Evolutionary conservation across 2,797 vertebrate genomes (phyloP).

Genomic region (Danio jaintianensis): DNA sequence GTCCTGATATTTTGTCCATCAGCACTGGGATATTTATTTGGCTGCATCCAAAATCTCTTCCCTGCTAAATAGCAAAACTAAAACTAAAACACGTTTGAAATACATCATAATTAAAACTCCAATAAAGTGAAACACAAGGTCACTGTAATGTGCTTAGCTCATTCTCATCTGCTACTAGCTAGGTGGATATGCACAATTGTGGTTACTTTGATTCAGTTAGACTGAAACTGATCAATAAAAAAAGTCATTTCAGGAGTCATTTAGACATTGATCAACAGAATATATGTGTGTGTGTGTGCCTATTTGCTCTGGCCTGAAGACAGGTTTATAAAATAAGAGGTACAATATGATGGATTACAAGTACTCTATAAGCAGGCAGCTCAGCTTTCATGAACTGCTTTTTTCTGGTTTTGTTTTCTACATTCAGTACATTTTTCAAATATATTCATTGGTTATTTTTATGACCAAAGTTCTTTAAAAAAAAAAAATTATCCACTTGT

Average conservation of each 20-base stretch:
- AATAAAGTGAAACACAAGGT: background rate
- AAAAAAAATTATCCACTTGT: too few species aligned
- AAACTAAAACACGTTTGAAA: too few species aligned
- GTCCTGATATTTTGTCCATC: too few species aligned
- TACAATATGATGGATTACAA: background rate
- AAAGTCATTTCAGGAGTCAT: slow-evolving; percentile 39
- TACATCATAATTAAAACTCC: slow-evolving; percentile 35
- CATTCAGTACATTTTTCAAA: background rate
- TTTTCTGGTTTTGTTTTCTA: background rate
- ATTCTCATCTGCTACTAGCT: slow-evolving; percentile 8
- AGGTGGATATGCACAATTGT: slow-evolving; percentile 25
- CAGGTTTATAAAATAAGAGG: slow-evolving; percentile 19
- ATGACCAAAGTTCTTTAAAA: too few species aligned
- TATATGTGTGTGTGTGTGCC: background rate
- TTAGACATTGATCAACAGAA: slow-evolving; percentile 40
- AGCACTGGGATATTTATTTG: too few species aligned
- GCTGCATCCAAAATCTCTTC: too few species aligned
- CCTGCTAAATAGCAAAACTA: too few species aligned
- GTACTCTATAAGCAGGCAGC: background rate
- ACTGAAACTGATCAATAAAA: slow-evolving; percentile 41
- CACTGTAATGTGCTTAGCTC: slow-evolving; percentile 4
- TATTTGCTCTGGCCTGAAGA: background rate
- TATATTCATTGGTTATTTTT: too few species aligned
- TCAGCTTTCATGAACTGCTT: background rate
- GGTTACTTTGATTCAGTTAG: slow-evolving; percentile 45